A percentile compares a stretch with the other conserved stretches of the same genome.
These are phyloP conservation scores for Eublepharis macularius DNA, from an alignment of 2,113 vertebrate genomes.

Conservation along the genomic window DNA sequence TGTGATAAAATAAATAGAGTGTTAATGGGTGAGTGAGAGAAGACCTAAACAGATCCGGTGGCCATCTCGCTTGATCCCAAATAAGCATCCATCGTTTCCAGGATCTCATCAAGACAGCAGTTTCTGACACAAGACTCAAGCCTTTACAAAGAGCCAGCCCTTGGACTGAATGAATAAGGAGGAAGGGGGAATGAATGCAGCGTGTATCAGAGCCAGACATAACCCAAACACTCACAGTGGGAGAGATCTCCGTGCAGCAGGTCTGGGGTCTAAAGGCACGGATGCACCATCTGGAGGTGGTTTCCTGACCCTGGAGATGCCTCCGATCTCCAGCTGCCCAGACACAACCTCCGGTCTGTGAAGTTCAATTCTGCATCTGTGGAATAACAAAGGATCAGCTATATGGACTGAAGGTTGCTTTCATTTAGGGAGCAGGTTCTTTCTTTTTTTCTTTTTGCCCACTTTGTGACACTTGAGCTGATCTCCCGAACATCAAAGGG, in stretches of 20 bases:
- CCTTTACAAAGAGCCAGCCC: neutral
- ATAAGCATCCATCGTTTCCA: no score
- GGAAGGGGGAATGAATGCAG: accelerated
- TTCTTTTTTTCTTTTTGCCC: slow-evolving; percentile 8
- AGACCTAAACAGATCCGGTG: neutral
- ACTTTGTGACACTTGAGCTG: neutral
- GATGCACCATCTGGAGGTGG: neutral
- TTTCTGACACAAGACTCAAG: neutral
- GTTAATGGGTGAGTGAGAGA: neutral
- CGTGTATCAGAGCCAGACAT: neutral
- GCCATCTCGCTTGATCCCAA: no score
- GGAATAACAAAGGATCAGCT: slow-evolving; percentile 28
- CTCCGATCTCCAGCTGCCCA: neutral
- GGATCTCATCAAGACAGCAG: neutral
- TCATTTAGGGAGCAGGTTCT: slow-evolving; percentile 1
- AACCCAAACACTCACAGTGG: accelerated
- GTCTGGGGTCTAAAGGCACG: neutral
- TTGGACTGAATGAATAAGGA: neutral
- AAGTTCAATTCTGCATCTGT: neutral
- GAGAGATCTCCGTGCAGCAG: neutral
- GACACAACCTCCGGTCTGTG: neutral
- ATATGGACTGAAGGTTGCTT: slow-evolving; percentile 12
- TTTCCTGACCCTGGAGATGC: neutral
- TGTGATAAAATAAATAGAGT: neutral
- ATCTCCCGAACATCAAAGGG: neutral